Evolutionary conservation across 2,888 invertebrate genomes (phyloP).

Genomic region (Epistrophella euchroma): DNA sequence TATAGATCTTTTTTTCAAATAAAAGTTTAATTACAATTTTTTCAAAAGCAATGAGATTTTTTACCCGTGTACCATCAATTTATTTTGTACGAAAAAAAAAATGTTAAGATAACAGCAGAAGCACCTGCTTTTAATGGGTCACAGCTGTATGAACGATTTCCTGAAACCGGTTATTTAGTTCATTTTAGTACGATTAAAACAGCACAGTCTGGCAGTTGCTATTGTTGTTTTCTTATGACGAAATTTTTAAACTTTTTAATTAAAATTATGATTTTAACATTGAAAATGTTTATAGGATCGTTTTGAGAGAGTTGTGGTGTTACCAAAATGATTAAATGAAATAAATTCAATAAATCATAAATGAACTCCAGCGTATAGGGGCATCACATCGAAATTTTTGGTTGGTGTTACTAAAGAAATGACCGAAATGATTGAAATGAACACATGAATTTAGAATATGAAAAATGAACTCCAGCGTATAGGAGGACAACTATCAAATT

Average conservation of each 20-base stretch:
- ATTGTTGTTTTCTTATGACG: neutral
- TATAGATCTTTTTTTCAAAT: no score
- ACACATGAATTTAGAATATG: no score
- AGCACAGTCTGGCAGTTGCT: neutral
- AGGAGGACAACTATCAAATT: no score
- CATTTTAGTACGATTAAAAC: slow-evolving; percentile 35
- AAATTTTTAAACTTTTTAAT: neutral
- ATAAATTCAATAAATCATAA: no score
- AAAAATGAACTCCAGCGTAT: no score
- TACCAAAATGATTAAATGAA: no score
- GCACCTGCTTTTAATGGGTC: slow-evolving; percentile 67
- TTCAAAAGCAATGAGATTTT: neutral
- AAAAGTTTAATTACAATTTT: neutral
- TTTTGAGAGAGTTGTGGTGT: no score
- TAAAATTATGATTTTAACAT: neutral
- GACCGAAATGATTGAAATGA: no score
- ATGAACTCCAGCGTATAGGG: no score
- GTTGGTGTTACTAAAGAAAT: no score
- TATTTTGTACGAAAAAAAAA: slow-evolving; percentile 39
- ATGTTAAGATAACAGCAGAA: slow-evolving; percentile 53
- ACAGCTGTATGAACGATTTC: neutral
- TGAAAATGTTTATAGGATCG: no score
- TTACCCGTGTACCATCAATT: neutral
- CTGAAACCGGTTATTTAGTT: slow-evolving; percentile 44
- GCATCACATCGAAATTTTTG: no score